Evolutionary conservation across 2,888 invertebrate species (phyloP), one percentile per base, ranked within the genome.

Genomic region (Cosmopolites sordidus): DNA sequence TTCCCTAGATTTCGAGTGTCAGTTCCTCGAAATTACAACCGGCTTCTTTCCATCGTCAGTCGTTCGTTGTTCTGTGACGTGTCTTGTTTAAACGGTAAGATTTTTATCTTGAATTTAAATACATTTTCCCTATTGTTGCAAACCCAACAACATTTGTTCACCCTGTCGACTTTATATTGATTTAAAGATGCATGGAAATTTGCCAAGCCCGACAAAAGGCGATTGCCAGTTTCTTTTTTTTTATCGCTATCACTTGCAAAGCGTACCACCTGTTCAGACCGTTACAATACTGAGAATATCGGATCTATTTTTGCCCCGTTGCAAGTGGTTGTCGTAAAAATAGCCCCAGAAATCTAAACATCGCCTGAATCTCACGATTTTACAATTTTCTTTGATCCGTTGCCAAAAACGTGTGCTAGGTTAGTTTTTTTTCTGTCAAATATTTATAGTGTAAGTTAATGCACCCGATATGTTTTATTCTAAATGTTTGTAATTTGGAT

Each of bases 31-130:
- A 67, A 62, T 65, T 63, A 65, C 64, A 63, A 66, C 66, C 70
- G 67, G 70, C 69, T 63, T 70, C 69, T 67, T 72, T 66, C 70
- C 73, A 72, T 70, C 70, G 69, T 68, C 67, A 65, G 65, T 68
- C 66, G 68, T 61, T 67, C 67, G 65, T 64, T 68, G 65, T 69
- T 66, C 63, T 68, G 72, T 73, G 70, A 72, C 73, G 71, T 72
- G 68, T 70, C 66, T 64, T 64, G 60, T 62, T 64, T 58, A 67
- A 71, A 69, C 67, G 71, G 73, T 73, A 72, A 72, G 72, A 58
- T 56, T 53, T 61, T 58, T 50, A 29, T 51, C 16, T 22, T 44
- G 38, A 55, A 16, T 44, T 38, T 38, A 12, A 11, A 38, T 12
- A 38, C 12, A 38, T 9, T 40, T 14, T 16, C 15, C 9, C 11